Base-by-base conservation (phyloP, 2,888 invertebrate species). In the Tinea semifulvella region DNA sequence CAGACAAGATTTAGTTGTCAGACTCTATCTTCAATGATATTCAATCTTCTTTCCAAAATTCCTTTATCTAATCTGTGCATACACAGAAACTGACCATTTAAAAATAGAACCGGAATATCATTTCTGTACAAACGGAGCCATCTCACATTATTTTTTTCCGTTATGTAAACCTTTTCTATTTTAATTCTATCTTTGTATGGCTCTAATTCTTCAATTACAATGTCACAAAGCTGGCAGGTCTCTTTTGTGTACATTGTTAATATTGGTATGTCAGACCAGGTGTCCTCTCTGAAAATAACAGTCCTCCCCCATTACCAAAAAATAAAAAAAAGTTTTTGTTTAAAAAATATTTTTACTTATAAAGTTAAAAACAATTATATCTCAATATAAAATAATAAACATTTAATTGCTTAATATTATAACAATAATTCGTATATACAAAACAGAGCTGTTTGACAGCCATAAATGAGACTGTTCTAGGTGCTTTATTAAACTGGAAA, bases 51-150 rank as follows among this genome's bases (percentile, higher is more conserved):
- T 44, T 85, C 71, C 53, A 90, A 72, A 46, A 87, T 61, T 40
- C 73, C 63, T 47, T 65, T 74, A 66, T 92, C 84, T 52, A 92
- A 72, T 48, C 69, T 83, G 63, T 92, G 90, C 82, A 89, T 92
- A 61, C 92, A 91, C 38, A 96, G 76, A 70, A 85, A 95, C 55
- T 88, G 84, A 3, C 90, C 91, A 71, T 94, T 90, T 5, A 95
- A 79, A 68, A 94, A 93, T 53, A 96, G 69, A 6, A 96, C 95
- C 31, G 96, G 95, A 60, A 96, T 95, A 61, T 96, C 94, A 61
- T 88, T 84, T 50, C 88, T 84, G 60, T 93, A 96, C 38, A 91
- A 74, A 48, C 88, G 81, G 47, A 88, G 74, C 85, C 88, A 93
- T 44, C 84, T 77, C 25, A 90, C 60, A 67, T 94, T 93, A 56